Base-by-base conservation (phyloP, 2,797 vertebrate genomes). In the Helostoma temminkii region DNA sequence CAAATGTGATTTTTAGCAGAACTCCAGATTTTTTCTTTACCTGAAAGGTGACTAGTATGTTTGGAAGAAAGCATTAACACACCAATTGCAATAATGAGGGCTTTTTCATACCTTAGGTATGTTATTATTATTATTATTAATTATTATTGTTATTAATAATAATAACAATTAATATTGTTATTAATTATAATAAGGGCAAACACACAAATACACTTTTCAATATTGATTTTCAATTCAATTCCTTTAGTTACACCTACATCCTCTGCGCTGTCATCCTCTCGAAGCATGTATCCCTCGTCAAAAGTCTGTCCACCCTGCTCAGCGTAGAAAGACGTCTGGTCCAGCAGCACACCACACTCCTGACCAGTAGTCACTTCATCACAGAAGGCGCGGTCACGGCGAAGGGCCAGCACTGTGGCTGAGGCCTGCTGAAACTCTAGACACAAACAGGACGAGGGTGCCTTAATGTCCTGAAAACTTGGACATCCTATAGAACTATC, bases 251-350 rank as follows among this genome's bases (percentile, higher is more conserved):
- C 50, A 41, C 97, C 95, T 86, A 99, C 98, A 14, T 99, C 98
- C 14, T 97, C 97, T 0, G 88, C 78, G 79, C 78, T 63, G 86
- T 97, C 96, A 0, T 99, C 94, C 14, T 95, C 94, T 76, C 95
- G 93, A 11, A 98, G 93, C 89, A 99, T 91, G 93, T 96, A 99
- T 74, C 98, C 98, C 87, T 97, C 95, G 0, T 99, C 98, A 0
- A 93, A 98, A 54, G 95, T 97, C 95, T 99, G 98, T 1, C 98
- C 98, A 1, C 98, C 98, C 92, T 99, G 98, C 90, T 99, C 98
- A 0, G 98, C 98, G 2, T 99, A 99, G 92, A 99, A 99, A 48
- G 96, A 95, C 25, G 97, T 99, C 83, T 73, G 91, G 90, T 99
- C 96, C 75, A 99, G 94, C 73, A 99, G 83, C 63, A 99, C 94